Conservation (phyloP, 2,888 invertebrate genomes). For the Bursaphelenchus okinawaensis region DNA sequence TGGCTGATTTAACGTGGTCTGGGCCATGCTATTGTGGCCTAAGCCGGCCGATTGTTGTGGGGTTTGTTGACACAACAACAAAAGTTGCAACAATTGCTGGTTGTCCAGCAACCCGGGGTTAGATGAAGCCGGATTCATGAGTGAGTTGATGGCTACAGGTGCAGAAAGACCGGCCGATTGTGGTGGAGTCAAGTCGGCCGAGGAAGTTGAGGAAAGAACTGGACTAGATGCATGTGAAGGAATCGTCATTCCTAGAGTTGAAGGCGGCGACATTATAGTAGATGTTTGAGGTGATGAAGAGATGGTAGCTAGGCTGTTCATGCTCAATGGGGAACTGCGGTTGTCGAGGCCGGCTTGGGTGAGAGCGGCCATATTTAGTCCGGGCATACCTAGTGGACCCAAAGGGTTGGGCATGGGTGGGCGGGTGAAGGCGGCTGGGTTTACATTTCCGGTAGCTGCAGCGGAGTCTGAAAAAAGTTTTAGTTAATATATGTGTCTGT, state of each 20-base stretch:
- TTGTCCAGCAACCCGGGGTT: not conserved
- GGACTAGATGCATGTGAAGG: not conserved
- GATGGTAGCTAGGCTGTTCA: not conserved
- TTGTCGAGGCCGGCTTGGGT: not conserved
- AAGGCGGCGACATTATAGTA: not conserved
- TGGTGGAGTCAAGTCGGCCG: slow-evolving; percentile 3
- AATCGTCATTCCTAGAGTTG: not conserved
- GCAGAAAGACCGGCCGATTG: slow-evolving; percentile 13
- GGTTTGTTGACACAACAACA: not conserved
- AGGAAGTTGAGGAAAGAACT: not conserved
- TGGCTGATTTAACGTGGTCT: slow-evolving; percentile 14
- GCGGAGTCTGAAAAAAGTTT: not conserved
- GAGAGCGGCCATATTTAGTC: too few relatives aligned
- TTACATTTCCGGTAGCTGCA: not conserved
- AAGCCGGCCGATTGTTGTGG: not conserved
- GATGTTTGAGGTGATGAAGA: not conserved
- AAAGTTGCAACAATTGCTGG: not conserved
- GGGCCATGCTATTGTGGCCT: not conserved
- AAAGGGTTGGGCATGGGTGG: not conserved
- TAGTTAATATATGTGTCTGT: not conserved
- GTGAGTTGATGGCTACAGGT: slow-evolving; percentile 3
- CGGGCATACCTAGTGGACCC: not conserved
- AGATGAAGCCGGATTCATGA: not conserved
- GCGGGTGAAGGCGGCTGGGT: not conserved
- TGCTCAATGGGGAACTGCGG: not conserved